These are phyloP conservation scores for Neodon shergylaensis DNA, from an alignment of 2,113 vertebrate genomes.

Conservation along the genomic window DNA sequence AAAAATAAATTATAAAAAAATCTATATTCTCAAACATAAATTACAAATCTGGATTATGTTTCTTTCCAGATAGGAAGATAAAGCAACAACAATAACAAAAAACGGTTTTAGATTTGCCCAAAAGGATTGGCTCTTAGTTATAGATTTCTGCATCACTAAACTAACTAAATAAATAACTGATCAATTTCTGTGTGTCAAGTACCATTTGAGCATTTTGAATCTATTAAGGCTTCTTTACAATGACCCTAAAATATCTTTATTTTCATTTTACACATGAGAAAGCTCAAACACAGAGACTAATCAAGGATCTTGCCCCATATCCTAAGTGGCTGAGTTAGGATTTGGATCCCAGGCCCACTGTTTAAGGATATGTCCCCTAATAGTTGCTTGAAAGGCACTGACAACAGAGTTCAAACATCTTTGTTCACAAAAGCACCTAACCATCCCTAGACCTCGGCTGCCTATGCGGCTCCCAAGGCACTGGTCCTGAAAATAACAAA, in stretches of 20 bases:
- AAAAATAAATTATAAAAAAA: too few species aligned
- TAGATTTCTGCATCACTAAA: background rate
- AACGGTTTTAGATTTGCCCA: background rate
- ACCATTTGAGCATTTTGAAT: background rate
- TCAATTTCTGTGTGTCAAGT: background rate
- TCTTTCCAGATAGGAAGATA: background rate
- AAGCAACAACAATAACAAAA: background rate
- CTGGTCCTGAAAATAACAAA: background rate
- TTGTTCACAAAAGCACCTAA: background rate
- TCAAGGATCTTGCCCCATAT: background rate
- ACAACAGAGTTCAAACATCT: background rate
- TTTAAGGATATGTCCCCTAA: background rate
- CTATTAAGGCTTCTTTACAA: background rate
- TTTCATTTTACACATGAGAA: background rate
- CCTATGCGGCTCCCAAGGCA: background rate
- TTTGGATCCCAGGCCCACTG: background rate
- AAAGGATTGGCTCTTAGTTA: background rate
- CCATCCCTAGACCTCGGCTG: background rate
- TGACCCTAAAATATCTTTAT: background rate
- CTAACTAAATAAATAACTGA: background rate
- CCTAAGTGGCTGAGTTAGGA: background rate
- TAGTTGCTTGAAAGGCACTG: background rate
- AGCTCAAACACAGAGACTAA: background rate
- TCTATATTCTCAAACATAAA: background rate
- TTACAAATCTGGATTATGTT: background rate